Percentiles rank a stretch among this genome's conserved stretches.
phyloP scores from a whole-genome alignment of 1,140 invertebrate genomes.

The Bombus confusus region DNA sequence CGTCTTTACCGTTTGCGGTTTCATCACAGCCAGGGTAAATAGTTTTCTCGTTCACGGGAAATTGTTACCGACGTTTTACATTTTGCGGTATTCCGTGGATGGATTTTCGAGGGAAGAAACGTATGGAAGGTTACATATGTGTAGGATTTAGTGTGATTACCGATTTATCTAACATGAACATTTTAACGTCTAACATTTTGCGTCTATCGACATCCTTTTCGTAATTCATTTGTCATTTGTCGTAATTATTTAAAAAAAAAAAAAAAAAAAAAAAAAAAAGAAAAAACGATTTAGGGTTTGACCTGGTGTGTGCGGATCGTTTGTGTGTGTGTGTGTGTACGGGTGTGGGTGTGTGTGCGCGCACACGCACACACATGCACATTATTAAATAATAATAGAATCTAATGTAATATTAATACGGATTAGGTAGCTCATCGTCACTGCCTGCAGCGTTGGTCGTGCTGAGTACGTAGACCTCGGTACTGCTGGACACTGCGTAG shows the following conservation, averaged over 20 bases:
- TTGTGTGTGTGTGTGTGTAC: background rate
- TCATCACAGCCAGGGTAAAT: background rate
- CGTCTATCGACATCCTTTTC: slow-evolving; percentile 1
- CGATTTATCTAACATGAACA: background rate
- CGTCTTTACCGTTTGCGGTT: slow-evolving; percentile 26
- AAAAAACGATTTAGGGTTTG: slow-evolving; percentile 29
- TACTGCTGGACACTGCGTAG: slow-evolving; percentile 52
- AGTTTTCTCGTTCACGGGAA: background rate
- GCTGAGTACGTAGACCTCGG: slow-evolving; percentile 39
- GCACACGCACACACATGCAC: slow-evolving; percentile 24
- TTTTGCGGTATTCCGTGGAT: background rate
- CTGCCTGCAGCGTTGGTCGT: slow-evolving; percentile 64
- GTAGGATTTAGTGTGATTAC: slow-evolving; percentile 5
- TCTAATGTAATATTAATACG: slow-evolving; percentile 65
- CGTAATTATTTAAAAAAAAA: slow-evolving; percentile 26
- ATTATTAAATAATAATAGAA: slow-evolving; percentile 58
- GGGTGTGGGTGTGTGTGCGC: background rate
- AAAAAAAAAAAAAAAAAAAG: background rate
- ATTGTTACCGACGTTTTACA: background rate
- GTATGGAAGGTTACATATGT: background rate
- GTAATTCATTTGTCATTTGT: slow-evolving; percentile 14
- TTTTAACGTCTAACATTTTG: no score
- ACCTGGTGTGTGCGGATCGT: slow-evolving; percentile 58
- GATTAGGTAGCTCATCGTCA: slow-evolving; percentile 63
- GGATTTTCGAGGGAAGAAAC: background rate